These are phyloP conservation scores for Neopelma chrysocephalum DNA, from an alignment of 2,797 vertebrate species.

Conservation along the genomic window DNA sequence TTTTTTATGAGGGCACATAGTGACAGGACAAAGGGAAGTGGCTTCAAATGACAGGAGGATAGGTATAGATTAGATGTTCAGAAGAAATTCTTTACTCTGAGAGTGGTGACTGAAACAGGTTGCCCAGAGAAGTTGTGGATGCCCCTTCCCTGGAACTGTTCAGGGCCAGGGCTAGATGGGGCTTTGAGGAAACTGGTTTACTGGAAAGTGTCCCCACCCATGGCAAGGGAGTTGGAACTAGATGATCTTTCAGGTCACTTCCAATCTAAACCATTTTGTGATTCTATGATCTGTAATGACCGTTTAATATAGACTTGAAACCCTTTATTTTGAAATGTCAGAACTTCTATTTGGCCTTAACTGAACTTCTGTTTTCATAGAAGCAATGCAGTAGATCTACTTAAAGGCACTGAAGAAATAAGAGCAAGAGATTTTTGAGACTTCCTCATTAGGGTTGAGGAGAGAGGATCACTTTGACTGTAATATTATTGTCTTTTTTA, in stretches of 20 bases:
- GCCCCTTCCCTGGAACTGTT: neutral
- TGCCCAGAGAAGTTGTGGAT: neutral
- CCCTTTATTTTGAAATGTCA: neutral
- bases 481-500: neutral
- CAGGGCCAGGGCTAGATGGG: neutral
- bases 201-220: neutral
- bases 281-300: neutral
- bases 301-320: neutral
- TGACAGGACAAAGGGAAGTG: neutral
- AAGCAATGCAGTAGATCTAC: neutral
- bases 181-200: neutral
- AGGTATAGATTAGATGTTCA: neutral
- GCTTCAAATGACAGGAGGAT: neutral
- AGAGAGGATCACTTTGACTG: neutral
- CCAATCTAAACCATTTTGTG: neutral
- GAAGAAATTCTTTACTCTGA: neutral
- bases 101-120: neutral
- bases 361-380: neutral
- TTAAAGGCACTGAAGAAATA: neutral
- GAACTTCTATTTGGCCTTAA: neutral
- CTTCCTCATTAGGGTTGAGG: neutral
- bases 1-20: neutral
- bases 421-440: neutral
- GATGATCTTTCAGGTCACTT: neutral
- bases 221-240: neutral